Base-by-base conservation (phyloP, 2,113 vertebrate genomes). In the Cyprinodon variegatus region DNA sequence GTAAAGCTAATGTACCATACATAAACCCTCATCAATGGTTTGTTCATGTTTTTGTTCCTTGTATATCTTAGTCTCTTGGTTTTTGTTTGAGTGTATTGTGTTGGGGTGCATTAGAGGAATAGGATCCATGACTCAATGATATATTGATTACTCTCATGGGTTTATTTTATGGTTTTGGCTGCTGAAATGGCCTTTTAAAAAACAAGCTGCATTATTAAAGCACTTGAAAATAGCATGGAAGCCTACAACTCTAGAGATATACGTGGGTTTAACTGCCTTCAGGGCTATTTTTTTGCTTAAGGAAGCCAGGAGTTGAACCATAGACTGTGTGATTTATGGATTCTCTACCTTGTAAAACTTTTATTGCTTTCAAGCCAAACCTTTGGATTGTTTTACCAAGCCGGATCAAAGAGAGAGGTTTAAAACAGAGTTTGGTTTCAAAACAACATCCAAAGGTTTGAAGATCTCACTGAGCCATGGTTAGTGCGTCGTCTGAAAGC, bases 1-100 rank as follows among this genome's bases (percentile, higher is more conserved):
- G 48, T 4, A 20, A 15, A 65, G 61, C 20, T 66, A 61, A 81
- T 78, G 78, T 73, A 61, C 48, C 15, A 41, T 22, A 67, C 53
- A 76, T 76, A 70, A 77, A 3, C 53, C 38, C 37, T 22, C 13
- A 53, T 73, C 78, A 77, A 68, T 59, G 17, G 10, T 57, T 74
- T 79, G n/a, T 63, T 61, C 15, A 0, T 65, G 36, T 37, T 36
- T 61, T 50, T 50, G 5, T 43, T 72, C 6, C 3, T 40, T 53
- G 20, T 72, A 45, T 4, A 3, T 39, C 4, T 13, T 53, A 4
- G 9, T 14, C n/a, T 70, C 29, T 61, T 1, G 66, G 45, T 39
- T 12, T 59, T 12, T 59, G 39, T 17, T 17, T 64, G 22, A 29
- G 15, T 61, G 40, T 48, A 39, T 11, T 70, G 50, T 40, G 37